These are phyloP conservation scores for Cepaea nemoralis DNA, from an alignment of 1,140 invertebrate species.

Conservation along the genomic window DNA sequence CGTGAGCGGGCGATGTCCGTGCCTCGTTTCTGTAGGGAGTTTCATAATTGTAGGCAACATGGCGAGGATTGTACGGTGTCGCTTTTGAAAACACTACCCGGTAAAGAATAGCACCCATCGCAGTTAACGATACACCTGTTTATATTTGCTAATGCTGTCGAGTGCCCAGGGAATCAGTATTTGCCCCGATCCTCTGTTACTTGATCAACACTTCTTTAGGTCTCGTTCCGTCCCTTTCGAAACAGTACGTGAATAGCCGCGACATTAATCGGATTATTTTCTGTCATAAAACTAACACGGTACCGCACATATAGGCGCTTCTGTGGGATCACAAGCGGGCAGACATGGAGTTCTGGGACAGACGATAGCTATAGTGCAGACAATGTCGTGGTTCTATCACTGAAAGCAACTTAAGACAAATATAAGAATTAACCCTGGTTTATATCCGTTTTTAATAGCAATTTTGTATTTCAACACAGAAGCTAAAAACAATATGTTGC, in stretches of 20 bases:
- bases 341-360: neutral
- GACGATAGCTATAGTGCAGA: neutral
- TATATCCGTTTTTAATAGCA: no score
- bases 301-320: neutral
- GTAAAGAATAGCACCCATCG: neutral
- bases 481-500: no score
- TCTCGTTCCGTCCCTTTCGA: neutral
- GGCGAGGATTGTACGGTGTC: neutral
- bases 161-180: neutral
- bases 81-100: neutral
- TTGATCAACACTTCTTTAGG: neutral
- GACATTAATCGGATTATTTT: neutral
- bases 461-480: no score
- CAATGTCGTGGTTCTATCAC: neutral
- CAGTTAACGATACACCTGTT: neutral
- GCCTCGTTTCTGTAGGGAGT: neutral
- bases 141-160: conserved; percentile 1
- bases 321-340: neutral
- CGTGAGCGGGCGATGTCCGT: neutral
- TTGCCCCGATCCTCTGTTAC: neutral
- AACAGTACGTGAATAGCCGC: neutral
- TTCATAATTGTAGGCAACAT: neutral
- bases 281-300: neutral
- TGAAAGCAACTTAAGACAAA: neutral
- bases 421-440: neutral